Percentiles rank a stretch among this genome's conserved stretches.
phyloP scores from a whole-genome alignment of 1,140 invertebrate species.

The Charaxes varanes region DNA sequence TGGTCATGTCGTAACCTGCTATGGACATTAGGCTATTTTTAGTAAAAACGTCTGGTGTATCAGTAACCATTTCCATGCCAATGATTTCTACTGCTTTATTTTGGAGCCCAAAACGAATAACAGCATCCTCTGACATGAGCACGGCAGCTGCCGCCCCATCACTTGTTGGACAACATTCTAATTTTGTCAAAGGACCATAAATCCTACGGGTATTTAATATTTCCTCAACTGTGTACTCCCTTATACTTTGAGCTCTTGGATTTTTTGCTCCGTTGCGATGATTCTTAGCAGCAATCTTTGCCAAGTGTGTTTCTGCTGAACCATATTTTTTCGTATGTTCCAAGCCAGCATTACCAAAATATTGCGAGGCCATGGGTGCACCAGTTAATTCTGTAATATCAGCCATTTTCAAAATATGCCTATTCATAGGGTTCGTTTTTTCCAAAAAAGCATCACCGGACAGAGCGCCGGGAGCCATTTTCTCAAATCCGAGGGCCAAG shows the following conservation, averaged over 20 bases:
- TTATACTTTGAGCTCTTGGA: conserved; percentile 94
- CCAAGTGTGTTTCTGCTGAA: conserved; percentile 93
- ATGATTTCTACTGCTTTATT: conserved; percentile 94
- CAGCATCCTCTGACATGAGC: conserved; percentile 93
- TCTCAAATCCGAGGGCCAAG: conserved; percentile 97
- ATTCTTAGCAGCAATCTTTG: conserved; percentile 98
- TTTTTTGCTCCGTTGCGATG: conserved; percentile 98
- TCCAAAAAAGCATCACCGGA: conserved; percentile 84
- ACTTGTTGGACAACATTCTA: conserved; percentile 98
- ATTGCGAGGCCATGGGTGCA: conserved; percentile 92
- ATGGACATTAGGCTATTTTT: conserved; percentile 93
- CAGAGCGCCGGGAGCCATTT: conserved; percentile 96
- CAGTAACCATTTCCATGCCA: conserved; percentile 97
- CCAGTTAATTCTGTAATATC: conserved; percentile 86
- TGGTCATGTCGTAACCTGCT: conserved; percentile 97
- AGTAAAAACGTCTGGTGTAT: conserved; percentile 88
- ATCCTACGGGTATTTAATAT: conserved; percentile 90
- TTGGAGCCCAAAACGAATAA: conserved; percentile 86
- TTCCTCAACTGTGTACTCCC: conserved; percentile 92
- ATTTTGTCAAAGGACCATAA: conserved; percentile 92
- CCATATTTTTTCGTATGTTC: conserved; percentile 99
- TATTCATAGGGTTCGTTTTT: conserved; percentile 94
- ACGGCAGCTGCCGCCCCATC: conserved; percentile 96
- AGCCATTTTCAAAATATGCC: conserved; percentile 90
- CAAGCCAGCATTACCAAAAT: conserved; percentile 96